Conservation (phyloP, 2,888 invertebrate species). For the Melieria picta region DNA sequence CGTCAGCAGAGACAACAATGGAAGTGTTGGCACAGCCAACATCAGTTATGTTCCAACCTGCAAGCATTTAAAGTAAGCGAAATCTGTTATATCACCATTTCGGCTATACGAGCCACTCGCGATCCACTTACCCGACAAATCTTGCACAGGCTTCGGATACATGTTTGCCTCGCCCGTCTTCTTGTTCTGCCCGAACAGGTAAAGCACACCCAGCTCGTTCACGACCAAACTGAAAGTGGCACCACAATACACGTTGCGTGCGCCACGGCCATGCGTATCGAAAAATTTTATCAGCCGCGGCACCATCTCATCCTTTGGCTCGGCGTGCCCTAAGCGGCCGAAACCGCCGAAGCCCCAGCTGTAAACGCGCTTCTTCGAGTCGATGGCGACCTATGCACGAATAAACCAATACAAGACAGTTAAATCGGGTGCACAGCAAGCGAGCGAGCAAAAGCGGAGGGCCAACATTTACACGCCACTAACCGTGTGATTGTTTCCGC, state of each 20-base stretch:
- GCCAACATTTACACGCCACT: slow-evolving; percentile 47
- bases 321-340: slow-evolving; percentile 91
- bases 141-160: slow-evolving; percentile 95
- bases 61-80: background rate
- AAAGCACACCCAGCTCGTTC: slow-evolving; percentile 78
- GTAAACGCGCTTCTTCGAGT: slow-evolving; percentile 87
- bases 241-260: slow-evolving; percentile 84
- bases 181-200: slow-evolving; percentile 91
- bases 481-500: slow-evolving; percentile 92
- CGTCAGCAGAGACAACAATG: slow-evolving; percentile 88
- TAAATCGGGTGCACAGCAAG: background rate
- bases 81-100: background rate
- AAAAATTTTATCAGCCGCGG: slow-evolving; percentile 88
- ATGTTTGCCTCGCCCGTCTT: slow-evolving; percentile 94
- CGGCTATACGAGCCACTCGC: background rate
- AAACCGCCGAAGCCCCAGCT: slow-evolving; percentile 98
- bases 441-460: too few relatives aligned
- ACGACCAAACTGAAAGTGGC: slow-evolving; percentile 87
- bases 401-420: background rate
- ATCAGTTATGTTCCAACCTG: slow-evolving; percentile 89
- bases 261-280: slow-evolving; percentile 85
- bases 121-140: slow-evolving; percentile 73
- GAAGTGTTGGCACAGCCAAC: slow-evolving; percentile 87
- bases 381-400: slow-evolving; percentile 77
- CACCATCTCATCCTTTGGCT: slow-evolving; percentile 90